phyloP scores from a whole-genome alignment of 2,888 invertebrate genomes.

The Stenotaenia linearis region DNA sequence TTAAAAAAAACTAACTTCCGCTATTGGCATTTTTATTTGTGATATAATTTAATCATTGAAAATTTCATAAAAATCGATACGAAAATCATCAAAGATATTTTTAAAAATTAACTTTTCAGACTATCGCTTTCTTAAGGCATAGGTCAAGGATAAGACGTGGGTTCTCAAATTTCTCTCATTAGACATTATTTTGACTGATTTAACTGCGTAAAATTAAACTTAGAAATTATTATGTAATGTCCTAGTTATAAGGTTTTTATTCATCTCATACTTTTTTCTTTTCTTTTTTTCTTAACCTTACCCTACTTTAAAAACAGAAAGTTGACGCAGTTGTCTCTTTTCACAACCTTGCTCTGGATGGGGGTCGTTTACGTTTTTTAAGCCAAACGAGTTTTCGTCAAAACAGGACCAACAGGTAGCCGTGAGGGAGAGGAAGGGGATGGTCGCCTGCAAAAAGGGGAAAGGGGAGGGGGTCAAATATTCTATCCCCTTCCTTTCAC shows the following conservation, averaged over 20 bases:
- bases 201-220: background rate
- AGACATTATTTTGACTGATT: slow-evolving; percentile 5
- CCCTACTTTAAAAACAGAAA: slow-evolving; percentile 26
- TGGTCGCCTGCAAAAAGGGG: slow-evolving; percentile 7
- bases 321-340: slow-evolving; percentile 26
- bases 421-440: background rate
- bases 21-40: background rate
- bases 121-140: background rate
- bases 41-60: background rate
- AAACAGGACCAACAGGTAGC: slow-evolving; percentile 24
- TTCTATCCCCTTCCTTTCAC: slow-evolving; percentile 3
- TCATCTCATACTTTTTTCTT: background rate
- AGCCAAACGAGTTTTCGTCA: background rate
- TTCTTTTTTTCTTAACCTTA: background rate
- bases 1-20: background rate
- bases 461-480: slow-evolving; percentile 24
- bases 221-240: background rate
- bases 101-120: background rate
- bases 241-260: background rate
- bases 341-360: slow-evolving; percentile 14
- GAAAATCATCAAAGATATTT: background rate
- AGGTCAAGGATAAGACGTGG: background rate
- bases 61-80: background rate
- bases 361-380: slow-evolving; percentile 26
- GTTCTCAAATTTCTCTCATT: background rate